Evolutionary conservation across 2,113 vertebrate species (phyloP).

Genomic region (Greenwoodochromis staneri): DNA sequence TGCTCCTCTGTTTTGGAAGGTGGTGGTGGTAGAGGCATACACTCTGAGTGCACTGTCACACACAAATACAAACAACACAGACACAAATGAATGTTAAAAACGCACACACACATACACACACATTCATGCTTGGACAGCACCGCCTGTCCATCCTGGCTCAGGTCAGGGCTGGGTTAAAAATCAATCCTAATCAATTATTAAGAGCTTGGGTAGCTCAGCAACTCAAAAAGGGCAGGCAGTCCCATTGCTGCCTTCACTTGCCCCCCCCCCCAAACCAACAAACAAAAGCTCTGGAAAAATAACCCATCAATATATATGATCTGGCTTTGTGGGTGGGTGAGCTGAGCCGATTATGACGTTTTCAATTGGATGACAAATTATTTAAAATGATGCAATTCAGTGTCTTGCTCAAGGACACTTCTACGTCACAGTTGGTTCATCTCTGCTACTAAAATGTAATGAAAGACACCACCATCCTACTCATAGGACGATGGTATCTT

Average conservation of each 20-base stretch:
- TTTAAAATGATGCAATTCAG: not conserved
- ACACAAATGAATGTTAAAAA: not conserved
- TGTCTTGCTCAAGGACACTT: not conserved
- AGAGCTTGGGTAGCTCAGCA: constrained; percentile 70
- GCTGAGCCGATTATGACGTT: not conserved
- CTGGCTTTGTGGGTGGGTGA: not conserved
- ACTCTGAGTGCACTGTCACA: not conserved
- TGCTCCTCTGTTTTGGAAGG: not conserved
- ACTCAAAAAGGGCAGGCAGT: constrained; percentile 61
- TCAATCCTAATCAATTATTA: constrained; percentile 97
- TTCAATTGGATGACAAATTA: not conserved
- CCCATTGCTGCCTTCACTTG: not conserved
- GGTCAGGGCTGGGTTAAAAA: constrained; percentile 87
- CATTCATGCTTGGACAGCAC: constrained; percentile 74
- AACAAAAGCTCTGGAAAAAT: not conserved
- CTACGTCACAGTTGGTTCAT: not conserved
- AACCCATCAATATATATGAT: not conserved
- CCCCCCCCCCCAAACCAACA: not conserved
- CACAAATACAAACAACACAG: not conserved
- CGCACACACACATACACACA: not conserved
- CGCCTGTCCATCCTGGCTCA: constrained; percentile 78
- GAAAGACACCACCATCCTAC: not conserved
- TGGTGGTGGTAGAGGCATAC: not conserved
- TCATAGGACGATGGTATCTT: not conserved
- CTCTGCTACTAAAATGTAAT: not conserved